phyloP scores from a whole-genome alignment of 2,113 vertebrate genomes.

The Notiomystis cincta region DNA sequence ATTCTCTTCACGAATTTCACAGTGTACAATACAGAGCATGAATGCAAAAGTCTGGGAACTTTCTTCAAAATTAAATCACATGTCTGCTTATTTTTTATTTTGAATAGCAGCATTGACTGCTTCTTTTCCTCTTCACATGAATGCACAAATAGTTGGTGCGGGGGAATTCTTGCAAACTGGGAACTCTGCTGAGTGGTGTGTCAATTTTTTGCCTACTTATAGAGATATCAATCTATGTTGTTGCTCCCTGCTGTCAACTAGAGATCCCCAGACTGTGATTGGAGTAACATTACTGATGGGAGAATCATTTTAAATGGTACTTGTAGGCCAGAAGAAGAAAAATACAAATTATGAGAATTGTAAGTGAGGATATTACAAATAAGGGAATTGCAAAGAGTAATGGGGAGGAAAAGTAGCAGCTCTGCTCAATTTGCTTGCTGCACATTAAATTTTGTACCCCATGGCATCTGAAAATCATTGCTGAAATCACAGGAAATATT shows the following conservation, averaged over 20 bases:
- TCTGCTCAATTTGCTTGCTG: background rate
- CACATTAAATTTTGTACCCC: background rate
- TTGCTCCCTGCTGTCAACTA: background rate
- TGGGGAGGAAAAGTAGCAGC: background rate
- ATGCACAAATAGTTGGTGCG: background rate
- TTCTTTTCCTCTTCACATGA: slow-evolving; percentile 7
- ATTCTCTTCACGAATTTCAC: background rate
- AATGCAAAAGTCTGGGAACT: slow-evolving; percentile 18
- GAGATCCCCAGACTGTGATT: background rate
- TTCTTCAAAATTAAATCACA: slow-evolving; percentile 29
- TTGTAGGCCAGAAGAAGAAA: background rate
- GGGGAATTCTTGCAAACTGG: background rate
- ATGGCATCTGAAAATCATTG: background rate
- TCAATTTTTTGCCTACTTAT: background rate
- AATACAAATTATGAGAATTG: background rate
- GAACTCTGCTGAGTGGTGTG: background rate
- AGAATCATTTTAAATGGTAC: background rate
- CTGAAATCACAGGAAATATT: slow-evolving; percentile 24
- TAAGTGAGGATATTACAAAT: background rate
- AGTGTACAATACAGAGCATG: background rate
- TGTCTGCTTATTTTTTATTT: slow-evolving; percentile 9
- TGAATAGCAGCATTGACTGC: slow-evolving; percentile 43
- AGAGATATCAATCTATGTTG: background rate
- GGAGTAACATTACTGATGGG: background rate
- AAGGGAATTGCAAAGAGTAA: background rate